Base-by-base conservation (phyloP, 2,797 vertebrate species). In the Tadarida brasiliensis region DNA sequence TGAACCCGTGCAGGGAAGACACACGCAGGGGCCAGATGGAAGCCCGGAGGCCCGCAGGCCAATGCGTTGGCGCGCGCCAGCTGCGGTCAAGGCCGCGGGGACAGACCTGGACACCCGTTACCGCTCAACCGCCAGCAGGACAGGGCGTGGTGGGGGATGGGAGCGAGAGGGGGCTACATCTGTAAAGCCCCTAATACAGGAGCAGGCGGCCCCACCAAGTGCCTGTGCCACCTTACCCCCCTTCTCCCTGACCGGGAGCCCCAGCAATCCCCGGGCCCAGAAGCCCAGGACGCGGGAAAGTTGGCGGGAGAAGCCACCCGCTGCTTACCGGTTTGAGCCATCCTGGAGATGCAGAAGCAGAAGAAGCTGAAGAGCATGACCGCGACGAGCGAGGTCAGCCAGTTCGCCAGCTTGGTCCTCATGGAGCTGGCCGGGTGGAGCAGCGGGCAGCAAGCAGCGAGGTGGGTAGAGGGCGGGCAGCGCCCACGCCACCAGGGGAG, bases 301-400 rank as follows among this genome's bases (percentile, higher is more conserved):
- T 0, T 15, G 17, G 56, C 24, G 1, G n/a, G 26, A 22, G 70
- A 24, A 28, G 74, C 28, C 24, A 2, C 88, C 26, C 3, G 7
- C 51, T 0, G 61, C 97, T 97, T 87, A 97, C 97, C 77, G 3
- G 14, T 94, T 24, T 90, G 93, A 14, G 71, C 76, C 84, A 96
- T 77, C 91, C 51, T 95, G 78, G 76, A 96, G 59, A 97, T 87
- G 71, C 83, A 97, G 94, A 97, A 94, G 71, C 91, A 97, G 65
- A 93, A 96, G 87, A 96, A 96, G 61, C 61, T 59, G 84, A 97
- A 93, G 15, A 97, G 95, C 80, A 28, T 0, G 26, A 51, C 3
- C 0, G 70, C 59, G 2, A 71, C 2, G 7, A 95, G 16, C 28
- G 65, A 61, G 2, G 83, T 2, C 33, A 95, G 20, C 87, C 81